Evolutionary conservation across 1,140 invertebrate genomes (phyloP).

Genomic region (Diorhabda sublineata): DNA sequence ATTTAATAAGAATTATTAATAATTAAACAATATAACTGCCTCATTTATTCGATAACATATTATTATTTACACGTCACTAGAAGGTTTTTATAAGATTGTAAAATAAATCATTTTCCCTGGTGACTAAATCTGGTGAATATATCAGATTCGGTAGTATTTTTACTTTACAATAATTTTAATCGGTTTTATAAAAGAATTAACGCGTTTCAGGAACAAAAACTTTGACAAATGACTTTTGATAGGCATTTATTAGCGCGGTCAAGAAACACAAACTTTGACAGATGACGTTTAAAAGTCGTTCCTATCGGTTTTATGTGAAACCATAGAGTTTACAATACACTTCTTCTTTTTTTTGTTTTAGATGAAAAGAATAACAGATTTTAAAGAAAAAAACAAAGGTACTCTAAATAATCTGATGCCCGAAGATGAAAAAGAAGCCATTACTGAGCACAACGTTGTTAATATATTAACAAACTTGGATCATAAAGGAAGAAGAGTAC

Average conservation of each 20-base stretch:
- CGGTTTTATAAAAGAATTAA: too few relatives aligned
- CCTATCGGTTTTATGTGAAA: not conserved
- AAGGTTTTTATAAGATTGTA: too few relatives aligned
- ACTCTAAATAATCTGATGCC: slow-evolving; percentile 62
- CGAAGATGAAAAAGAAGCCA: slow-evolving; percentile 59
- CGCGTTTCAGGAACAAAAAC: too few relatives aligned
- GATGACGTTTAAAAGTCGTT: not conserved
- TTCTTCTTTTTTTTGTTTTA: slow-evolving; percentile 44
- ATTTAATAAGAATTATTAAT: too few relatives aligned
- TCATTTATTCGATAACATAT: too few relatives aligned
- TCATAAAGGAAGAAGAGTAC: slow-evolving; percentile 39
- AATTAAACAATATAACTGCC: too few relatives aligned
- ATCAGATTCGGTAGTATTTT: too few relatives aligned
- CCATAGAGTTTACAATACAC: not conserved
- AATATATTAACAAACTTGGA: slow-evolving; percentile 53
- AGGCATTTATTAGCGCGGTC: not conserved
- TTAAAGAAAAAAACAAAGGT: slow-evolving; percentile 64
- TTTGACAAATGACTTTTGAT: not conserved
- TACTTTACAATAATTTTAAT: too few relatives aligned
- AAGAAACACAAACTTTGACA: not conserved
- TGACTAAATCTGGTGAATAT: too few relatives aligned
- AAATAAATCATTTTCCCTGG: too few relatives aligned
- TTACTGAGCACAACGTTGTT: slow-evolving; percentile 65
- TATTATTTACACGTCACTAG: too few relatives aligned
- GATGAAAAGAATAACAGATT: slow-evolving; percentile 70